Evolutionary conservation across 2,888 invertebrate genomes (phyloP).

Genomic region (Eudasyphora cyanicolor): DNA sequence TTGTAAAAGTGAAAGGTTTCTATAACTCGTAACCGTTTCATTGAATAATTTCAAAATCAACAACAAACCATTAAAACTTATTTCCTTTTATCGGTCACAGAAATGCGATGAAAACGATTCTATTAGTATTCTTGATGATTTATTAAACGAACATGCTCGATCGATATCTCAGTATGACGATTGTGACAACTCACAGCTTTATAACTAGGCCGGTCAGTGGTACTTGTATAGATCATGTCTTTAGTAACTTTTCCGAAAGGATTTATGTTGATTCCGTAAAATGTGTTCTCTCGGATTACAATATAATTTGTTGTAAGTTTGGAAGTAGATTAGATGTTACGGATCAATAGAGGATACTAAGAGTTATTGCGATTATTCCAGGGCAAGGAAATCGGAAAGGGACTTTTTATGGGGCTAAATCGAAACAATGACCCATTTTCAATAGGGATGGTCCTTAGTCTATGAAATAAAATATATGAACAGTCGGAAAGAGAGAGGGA

Average conservation of each 20-base stretch:
- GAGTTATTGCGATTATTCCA: neutral
- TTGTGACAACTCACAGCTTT: slow-evolving; percentile 19
- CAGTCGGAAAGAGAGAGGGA: too few species aligned
- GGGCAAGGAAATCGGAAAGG: neutral
- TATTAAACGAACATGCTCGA: neutral
- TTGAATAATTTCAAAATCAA: slow-evolving; percentile 27
- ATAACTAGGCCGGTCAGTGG: slow-evolving; percentile 22
- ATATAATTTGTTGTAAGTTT: neutral
- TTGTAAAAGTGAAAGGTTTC: neutral
- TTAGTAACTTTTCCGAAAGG: slow-evolving; percentile 11
- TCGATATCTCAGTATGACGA: slow-evolving; percentile 8
- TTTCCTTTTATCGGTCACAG: slow-evolving; percentile 38
- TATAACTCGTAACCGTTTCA: slow-evolving; percentile 4
- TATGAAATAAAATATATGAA: too few species aligned
- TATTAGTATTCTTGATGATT: neutral
- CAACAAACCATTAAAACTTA: neutral
- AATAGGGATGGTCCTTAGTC: too few species aligned
- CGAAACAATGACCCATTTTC: too few species aligned
- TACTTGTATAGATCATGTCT: slow-evolving; percentile 28
- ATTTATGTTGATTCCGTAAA: neutral
- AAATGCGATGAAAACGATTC: slow-evolving; percentile 11
- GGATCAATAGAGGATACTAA: too few species aligned
- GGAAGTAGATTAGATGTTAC: too few species aligned
- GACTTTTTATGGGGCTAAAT: too few species aligned
- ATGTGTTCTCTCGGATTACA: slow-evolving; percentile 21